phyloP scores from a whole-genome alignment of 2,888 invertebrate species.

The Mythimna impura region DNA sequence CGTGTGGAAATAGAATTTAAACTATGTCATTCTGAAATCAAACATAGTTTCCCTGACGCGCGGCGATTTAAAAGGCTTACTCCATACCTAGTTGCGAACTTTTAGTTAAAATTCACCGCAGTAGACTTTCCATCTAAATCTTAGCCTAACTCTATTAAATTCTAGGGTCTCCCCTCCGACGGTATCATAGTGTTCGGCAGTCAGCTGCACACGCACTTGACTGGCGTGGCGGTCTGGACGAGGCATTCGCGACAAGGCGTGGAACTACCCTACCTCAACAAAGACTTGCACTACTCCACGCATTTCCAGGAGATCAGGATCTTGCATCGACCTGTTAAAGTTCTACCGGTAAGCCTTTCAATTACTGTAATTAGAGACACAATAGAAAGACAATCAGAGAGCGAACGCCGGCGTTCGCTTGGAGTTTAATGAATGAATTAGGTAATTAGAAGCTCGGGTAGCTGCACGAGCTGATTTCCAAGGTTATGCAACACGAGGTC shows the following conservation, averaged over 20 bases:
- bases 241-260: conserved; percentile 95
- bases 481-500: too few species aligned
- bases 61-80: too few species aligned
- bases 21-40: too few species aligned
- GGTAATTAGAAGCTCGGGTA: not conserved
- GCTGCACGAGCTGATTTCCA: too few species aligned
- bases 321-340: conserved; percentile 94
- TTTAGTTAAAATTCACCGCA: too few species aligned
- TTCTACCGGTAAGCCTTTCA: conserved; percentile 95
- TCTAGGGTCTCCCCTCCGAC: conserved; percentile 93
- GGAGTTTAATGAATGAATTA: too few species aligned
- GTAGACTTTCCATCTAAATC: not conserved
- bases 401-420: too few species aligned
- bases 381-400: too few species aligned
- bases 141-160: conserved; percentile 29
- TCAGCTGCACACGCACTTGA: conserved; percentile 98
- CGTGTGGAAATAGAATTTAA: too few species aligned
- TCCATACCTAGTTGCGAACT: too few species aligned
- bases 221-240: conserved; percentile 96
- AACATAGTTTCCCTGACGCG: too few species aligned
- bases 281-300: conserved; percentile 98
- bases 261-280: conserved; percentile 96
- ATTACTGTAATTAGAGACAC: too few species aligned
- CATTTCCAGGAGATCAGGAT: conserved; percentile 99
- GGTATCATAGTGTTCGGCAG: conserved; percentile 98